Base-by-base conservation (phyloP, 2,113 vertebrate genomes). In the Syngnathoides biaculeatus region DNA sequence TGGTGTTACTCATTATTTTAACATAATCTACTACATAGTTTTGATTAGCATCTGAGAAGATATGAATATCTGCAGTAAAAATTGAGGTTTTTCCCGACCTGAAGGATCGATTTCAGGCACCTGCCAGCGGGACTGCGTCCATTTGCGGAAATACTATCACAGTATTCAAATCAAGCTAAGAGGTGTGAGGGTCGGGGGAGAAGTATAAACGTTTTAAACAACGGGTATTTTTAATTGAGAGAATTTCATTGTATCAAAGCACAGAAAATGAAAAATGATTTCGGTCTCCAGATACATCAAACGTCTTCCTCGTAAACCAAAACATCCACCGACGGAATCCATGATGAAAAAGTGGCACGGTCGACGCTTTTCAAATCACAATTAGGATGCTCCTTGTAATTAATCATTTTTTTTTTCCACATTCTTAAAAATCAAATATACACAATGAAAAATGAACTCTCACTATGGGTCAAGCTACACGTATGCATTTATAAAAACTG, bases 241-340 rank as follows among this genome's bases (percentile, higher is more conserved):
- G 79, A 30, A 79, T 82, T 61, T 86, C 78, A 88, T 50, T 52
- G 79, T 81, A 88, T 84, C 74, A 86, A 84, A 89, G 67, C 65
- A 82, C 70, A 72, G 60, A 73, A 75, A 71, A 77, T 64, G 13
- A 62, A 61, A 62, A 62, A 26, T 2, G 58, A 68, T 77, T 68
- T 66, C 72, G 67, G 77, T 55, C 50, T 63, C 22, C 22, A 71
- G 27, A 67, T 63, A 64, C 65, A 43, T 63, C 75, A 64, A 72
- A 59, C 52, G 30, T 7, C 20, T 39, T 55, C 69, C 65, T 68
- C 62, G 63, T 22, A 77, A 64, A 65, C 35, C 67, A 57, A 57
- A 45, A 58, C 73, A 68, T 53, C 38, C 52, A 72, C 74, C 66
- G 78, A 73, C 77, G 74, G 69, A 75, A 71, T 74, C 56, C 64